Conservation (phyloP, 2,797 vertebrate species). For the Onychomys arenicola region DNA sequence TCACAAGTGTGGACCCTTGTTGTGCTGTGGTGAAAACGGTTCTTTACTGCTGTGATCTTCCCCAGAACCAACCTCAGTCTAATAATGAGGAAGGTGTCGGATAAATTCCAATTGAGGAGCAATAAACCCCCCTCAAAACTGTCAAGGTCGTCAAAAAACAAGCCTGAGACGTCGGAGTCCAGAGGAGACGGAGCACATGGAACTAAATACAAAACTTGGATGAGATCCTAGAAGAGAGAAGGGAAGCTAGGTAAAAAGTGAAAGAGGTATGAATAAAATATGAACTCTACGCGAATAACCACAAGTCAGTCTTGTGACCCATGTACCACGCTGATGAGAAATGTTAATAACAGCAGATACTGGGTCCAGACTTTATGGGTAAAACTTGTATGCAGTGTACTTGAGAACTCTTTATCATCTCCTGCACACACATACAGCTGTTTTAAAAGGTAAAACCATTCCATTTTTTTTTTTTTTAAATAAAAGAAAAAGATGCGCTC, state of each 20-base stretch:
- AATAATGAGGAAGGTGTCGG: background rate
- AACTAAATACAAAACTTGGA: background rate
- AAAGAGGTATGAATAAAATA: background rate
- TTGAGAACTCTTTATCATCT: background rate
- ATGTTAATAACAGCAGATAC: background rate
- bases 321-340: background rate
- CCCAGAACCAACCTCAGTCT: constrained; percentile 1
- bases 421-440: constrained; percentile 34
- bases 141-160: background rate
- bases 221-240: background rate
- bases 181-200: background rate
- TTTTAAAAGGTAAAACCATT: constrained; percentile 29
- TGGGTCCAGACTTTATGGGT: background rate
- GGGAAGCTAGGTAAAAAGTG: background rate
- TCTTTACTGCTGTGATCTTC: background rate
- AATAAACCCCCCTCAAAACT: background rate
- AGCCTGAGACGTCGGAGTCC: background rate
- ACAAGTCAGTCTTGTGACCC: background rate
- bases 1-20: background rate
- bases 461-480: background rate
- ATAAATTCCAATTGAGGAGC: background rate
- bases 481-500: background rate
- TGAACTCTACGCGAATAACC: background rate
- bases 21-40: background rate
- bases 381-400: background rate